These are phyloP conservation scores for Lycocerus yunnanus DNA, from an alignment of 2,888 invertebrate genomes.

Conservation along the genomic window DNA sequence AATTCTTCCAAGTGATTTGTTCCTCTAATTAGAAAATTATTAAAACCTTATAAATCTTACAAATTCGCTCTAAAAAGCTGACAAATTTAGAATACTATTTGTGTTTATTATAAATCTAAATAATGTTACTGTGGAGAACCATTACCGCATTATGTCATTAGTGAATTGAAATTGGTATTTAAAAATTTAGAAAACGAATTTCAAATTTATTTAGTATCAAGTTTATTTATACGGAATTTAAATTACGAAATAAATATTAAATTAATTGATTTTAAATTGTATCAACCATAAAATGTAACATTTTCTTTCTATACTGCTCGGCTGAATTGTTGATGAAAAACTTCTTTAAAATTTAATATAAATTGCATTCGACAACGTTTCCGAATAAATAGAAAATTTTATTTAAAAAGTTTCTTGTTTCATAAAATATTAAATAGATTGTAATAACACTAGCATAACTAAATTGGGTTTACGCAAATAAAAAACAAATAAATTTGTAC, in stretches of 20 bases:
- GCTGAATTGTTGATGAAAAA: neutral
- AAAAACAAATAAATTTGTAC: neutral
- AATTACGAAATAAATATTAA: conserved; percentile 2
- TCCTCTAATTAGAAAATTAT: conserved; percentile 15
- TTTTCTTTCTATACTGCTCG: neutral
- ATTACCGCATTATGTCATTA: neutral
- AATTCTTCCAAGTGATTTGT: conserved; percentile 16
- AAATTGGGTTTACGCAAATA: neutral
- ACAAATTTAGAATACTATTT: neutral
- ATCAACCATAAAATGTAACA: neutral
- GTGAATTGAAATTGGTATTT: neutral
- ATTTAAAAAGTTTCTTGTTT: neutral
- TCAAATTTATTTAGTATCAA: neutral
- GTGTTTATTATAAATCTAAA: neutral
- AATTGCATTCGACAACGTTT: neutral
- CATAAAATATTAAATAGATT: neutral
- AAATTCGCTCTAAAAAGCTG: neutral
- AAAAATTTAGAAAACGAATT: neutral
- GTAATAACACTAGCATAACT: neutral
- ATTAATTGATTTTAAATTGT: neutral
- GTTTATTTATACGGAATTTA: conserved; percentile 1
- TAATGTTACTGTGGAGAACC: neutral
- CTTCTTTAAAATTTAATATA: neutral
- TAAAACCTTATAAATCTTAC: conserved; percentile 5
- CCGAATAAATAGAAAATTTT: neutral